These are phyloP conservation scores for Deroplatys truncata DNA, from an alignment of 2,888 invertebrate species.

Conservation along the genomic window DNA sequence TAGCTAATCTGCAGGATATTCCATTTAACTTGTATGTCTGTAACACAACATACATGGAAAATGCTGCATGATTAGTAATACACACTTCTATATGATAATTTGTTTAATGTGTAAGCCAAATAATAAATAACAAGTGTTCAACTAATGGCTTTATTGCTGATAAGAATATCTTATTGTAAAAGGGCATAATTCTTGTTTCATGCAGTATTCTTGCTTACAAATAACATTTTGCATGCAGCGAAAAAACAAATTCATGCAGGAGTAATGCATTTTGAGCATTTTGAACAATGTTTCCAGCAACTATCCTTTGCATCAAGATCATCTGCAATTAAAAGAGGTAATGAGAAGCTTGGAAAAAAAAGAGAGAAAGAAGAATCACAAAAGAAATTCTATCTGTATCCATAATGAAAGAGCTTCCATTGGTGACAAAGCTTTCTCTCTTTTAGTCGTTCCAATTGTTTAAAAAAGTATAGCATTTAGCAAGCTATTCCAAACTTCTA, in stretches of 20 bases:
- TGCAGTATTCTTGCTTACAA: not conserved
- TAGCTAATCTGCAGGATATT: not conserved
- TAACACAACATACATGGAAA: too few relatives aligned
- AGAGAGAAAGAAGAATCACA: not conserved
- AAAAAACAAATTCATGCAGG: not conserved
- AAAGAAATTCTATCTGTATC: not conserved
- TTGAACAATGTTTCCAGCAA: not conserved
- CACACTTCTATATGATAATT: not conserved
- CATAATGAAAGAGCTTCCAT: too few relatives aligned
- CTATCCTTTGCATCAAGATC: not conserved
- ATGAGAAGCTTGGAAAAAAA: not conserved
- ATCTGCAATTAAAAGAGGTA: not conserved
- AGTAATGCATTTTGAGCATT: not conserved
- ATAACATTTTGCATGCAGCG: not conserved
- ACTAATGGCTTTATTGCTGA: not conserved
- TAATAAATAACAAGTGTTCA: not conserved
- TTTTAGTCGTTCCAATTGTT: too few relatives aligned
- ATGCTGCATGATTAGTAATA: not conserved
- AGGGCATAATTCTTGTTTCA: not conserved
- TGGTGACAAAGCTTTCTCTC: too few relatives aligned
- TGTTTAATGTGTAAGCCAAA: not conserved
- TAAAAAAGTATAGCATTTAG: too few relatives aligned
- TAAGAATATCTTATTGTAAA: not conserved
- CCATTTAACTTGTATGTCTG: not conserved
- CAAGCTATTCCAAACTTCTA: too few relatives aligned